A percentile compares a stretch with the other conserved stretches of the same genome.
phyloP scores from a whole-genome alignment of 1,140 invertebrate genomes.

The Goniozus legneri region DNA sequence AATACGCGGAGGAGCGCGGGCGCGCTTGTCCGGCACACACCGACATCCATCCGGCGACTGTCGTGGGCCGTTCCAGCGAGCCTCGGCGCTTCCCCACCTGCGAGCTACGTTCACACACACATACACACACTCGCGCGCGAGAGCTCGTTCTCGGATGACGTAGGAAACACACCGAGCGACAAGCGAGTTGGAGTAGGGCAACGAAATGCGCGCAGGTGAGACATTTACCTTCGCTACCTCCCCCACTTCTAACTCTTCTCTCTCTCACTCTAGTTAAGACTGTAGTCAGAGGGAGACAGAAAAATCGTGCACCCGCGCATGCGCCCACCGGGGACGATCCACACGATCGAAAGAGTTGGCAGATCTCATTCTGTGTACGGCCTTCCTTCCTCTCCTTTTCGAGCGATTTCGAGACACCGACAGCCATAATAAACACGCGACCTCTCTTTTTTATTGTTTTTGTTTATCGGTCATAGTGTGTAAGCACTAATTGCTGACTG shows the following conservation, averaged over 20 bases:
- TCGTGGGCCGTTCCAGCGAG: constrained; percentile 13
- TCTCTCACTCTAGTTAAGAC: constrained; percentile 2
- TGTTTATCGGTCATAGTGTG: no score
- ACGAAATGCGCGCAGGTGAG: constrained; percentile 43
- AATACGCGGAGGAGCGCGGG: constrained; percentile 1
- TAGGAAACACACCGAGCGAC: constrained; percentile 4
- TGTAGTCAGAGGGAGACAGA: no score
- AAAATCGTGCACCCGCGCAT: neutral
- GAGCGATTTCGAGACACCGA: constrained; percentile 20
- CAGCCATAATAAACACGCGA: no score
- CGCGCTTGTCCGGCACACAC: constrained; percentile 10
- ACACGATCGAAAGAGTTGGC: neutral
- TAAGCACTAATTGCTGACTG: no score
- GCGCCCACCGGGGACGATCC: neutral
- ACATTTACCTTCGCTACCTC: constrained; percentile 20
- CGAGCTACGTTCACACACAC: constrained; percentile 17
- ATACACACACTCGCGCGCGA: constrained; percentile 21
- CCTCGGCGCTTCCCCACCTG: constrained; percentile 8
- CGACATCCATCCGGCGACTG: constrained; percentile 25
- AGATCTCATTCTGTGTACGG: neutral
- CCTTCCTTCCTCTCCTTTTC: constrained; percentile 30
- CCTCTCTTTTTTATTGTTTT: no score
- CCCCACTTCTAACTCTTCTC: constrained; percentile 5
- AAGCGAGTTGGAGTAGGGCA: constrained; percentile 39
- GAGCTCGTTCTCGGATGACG: constrained; percentile 6